Evolutionary conservation across 2,888 invertebrate genomes (phyloP), one percentile per base, ranked within the genome.

Genomic region (Drosophila kambysellisi): DNA sequence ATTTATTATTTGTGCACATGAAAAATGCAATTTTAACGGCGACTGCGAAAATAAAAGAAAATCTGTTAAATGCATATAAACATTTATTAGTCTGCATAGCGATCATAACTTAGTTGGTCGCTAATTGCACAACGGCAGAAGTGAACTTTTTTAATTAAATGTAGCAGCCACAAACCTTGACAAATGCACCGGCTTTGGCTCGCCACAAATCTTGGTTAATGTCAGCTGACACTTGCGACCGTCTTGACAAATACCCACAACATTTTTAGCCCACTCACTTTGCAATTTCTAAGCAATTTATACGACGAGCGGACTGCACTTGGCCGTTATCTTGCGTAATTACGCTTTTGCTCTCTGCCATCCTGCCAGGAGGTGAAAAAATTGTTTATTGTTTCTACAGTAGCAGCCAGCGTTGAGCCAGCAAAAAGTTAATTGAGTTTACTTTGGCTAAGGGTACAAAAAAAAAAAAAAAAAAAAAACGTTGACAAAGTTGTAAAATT

Each of bases 381-480:
- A 87, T 86, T 83, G 89, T 87, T 86, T 87, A 87, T 90, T 87
- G 90, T 87, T 74, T 65, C 87, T 64, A 43, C 56, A 56, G 56
- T 46, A 25, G 75, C 62, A 66, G 66, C 68, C 61, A 71, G 65
- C 72, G 66, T 60, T 68, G 71, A 70, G 77, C 74, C 74, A 72
- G 90, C 83, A 90, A 89, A 90, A 88, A 88, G 90, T 88, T 88
- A 88, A 88, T 88, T 88, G 80, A 90, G 87, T 88, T 88, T 88
- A 87, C 89, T 88, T 90, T 83, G 63, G 81, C 90, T 72, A 73
- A 75, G 67, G 70, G 80, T 76, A 82, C 84, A 46, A 20, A 41
- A 39, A 41, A 41, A n/a, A 82, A 88, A 46, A 20, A 41, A 39
- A 41, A 41, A n/a, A 1, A 46, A 46, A 85, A 85, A 81, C 83